Conservation (phyloP, 2,888 invertebrate genomes). For the Masnerella sp. region DNA sequence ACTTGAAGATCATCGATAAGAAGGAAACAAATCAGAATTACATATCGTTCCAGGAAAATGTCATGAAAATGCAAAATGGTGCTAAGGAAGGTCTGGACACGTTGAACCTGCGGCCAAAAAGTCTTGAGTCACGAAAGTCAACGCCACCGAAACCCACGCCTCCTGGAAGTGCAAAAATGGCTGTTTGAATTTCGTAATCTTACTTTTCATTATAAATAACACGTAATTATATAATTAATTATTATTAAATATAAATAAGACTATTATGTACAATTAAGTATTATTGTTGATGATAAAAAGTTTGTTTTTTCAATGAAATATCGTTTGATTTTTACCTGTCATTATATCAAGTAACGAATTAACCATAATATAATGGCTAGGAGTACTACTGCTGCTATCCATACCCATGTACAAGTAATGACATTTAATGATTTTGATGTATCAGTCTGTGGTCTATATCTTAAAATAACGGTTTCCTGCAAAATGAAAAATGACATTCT, state of each 20-base stretch:
- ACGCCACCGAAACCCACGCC: conserved; percentile 39
- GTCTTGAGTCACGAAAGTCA: conserved; percentile 28
- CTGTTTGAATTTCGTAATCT: too few species aligned
- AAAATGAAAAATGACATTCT: conserved; percentile 15
- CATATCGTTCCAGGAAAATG: conserved; percentile 71
- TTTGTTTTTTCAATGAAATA: background rate
- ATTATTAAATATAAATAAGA: too few species aligned
- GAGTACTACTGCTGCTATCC: background rate
- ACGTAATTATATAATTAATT: too few species aligned
- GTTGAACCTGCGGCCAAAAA: conserved; percentile 31
- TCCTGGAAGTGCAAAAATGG: conserved; percentile 57
- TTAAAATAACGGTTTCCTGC: conserved; percentile 24
- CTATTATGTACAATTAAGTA: too few species aligned
- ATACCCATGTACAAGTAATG: conserved; percentile 18
- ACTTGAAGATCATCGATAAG: conserved; percentile 81
- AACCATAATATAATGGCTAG: conserved; percentile 9
- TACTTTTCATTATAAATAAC: too few species aligned
- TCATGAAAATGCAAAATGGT: conserved; percentile 58
- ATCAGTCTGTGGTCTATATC: conserved; percentile 32
- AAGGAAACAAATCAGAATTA: conserved; percentile 81
- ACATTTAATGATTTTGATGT: conserved; percentile 6
- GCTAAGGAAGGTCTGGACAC: conserved; percentile 18
- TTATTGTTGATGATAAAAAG: too few species aligned
- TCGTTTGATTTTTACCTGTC: conserved; percentile 14
- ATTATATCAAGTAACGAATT: conserved; percentile 14